Conservation (phyloP, 30 jellyfish, hydroid and myxozoan genomes). For the Aurelia sp. region DNA sequence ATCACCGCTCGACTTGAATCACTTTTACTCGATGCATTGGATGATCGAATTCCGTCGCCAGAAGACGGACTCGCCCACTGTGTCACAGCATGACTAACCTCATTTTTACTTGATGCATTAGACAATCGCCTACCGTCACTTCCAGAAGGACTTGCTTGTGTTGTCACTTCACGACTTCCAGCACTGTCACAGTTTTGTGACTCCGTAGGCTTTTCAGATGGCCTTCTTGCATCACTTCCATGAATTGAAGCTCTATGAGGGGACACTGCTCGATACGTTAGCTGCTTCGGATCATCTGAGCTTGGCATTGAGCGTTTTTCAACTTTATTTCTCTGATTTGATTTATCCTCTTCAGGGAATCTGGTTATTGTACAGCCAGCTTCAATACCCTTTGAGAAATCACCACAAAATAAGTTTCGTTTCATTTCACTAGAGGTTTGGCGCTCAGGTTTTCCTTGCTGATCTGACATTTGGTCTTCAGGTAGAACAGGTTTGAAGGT, state of each 20-base stretch:
- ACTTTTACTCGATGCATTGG: no score
- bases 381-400: background rate
- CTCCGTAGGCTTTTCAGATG: background rate
- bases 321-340: constrained; percentile 21
- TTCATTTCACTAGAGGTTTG: background rate
- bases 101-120: no score
- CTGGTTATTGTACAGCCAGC: constrained; percentile 36
- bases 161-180: background rate
- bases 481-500: background rate
- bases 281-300: constrained; percentile 21
- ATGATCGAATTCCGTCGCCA: no score
- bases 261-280: constrained; percentile 5
- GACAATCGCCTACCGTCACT: no score
- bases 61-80: no score
- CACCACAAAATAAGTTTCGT: constrained; percentile 28
- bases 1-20: no score
- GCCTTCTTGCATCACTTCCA: background rate
- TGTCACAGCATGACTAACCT: no score
- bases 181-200: constrained; percentile 22
- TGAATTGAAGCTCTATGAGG: constrained; percentile 1
- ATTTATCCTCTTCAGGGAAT: constrained; percentile 63
- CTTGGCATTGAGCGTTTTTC: constrained; percentile 17
- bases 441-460: background rate
- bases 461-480: background rate
- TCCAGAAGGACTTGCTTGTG: no score